Base-by-base conservation (phyloP, 2,797 vertebrate genomes). In the Sciurus carolinensis region DNA sequence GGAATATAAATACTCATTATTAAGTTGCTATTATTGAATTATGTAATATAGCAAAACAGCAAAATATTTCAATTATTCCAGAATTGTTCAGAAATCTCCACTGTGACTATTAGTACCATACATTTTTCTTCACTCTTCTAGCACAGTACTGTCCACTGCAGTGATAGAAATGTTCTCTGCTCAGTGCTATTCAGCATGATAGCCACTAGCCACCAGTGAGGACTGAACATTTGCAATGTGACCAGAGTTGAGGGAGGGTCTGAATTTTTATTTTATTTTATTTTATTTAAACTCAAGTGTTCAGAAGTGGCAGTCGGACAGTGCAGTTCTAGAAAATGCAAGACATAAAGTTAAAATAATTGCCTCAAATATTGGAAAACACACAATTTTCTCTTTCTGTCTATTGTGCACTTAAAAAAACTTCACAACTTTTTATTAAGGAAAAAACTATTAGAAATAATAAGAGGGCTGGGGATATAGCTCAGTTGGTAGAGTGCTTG, bases 1-100 rank as follows among this genome's bases (percentile, higher is more conserved):
- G 26, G 4, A 67, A 90, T 69, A 57, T 42, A 84, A 90, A 73
- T 75, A 84, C 26, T 77, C 67, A 67, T 80, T 33, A 64, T 77
- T 89, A 87, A 75, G 30, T 52, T 84, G 64, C 64, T 71, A 64
- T 15, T 77, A 22, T 13, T 42, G 44, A 80, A 84, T 91, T 83
- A 62, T 30, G 76, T 95, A 90, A 91, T 67, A 26, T 72, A 84
- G 44, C 18, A 90, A 95, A 90, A 73, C 5, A 82, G 47, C 69
- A 64, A 97, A 64, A 54, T 54, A 79, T 76, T 93, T 87, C 30
- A 67, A 92, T 93, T 57, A 94, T 59, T 83, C 26, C 82, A 87
- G 79, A 95, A 82, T 67, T 54, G 80, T 42, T 72, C 13, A 71
- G 54, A 81, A 47, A 64, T 28, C 52, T 57, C 64, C 57, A 54